Evolutionary conservation across 2,888 invertebrate species (phyloP), one percentile per base, ranked within the genome.

Genomic region (Hoplodrina blanda): DNA sequence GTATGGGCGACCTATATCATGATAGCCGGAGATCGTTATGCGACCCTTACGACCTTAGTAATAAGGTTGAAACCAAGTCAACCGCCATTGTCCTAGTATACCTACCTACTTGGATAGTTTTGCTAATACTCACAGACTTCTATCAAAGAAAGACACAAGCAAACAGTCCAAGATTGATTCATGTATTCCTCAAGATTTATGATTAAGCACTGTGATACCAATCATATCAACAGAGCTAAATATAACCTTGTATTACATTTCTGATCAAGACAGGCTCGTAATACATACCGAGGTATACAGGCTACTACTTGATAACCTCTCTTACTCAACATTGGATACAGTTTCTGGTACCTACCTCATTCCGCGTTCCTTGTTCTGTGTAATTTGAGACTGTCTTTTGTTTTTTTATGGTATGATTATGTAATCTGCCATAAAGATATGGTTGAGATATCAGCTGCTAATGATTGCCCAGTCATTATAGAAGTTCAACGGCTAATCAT

Each of bases 261-360:
- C 44, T 71, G 41, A 33, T 60, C 25, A 17, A 46, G 11, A 41
- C 25, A 41, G 11, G 33, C 56, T 64, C 10, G 50, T 20, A 20
- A 41, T 44, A 60, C 46, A 44, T 53, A 73, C 25, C 20, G 56
- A 71, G 11, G n/a, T 61, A 25, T 33, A 50, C 8, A 55, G 19
- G 5, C 11, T 63, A 46, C 33, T 41, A 11, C 53, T 41, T 56
- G 78, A 78, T 78, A 78, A 78, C 78, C 76, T 80, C 76, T 80
- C 61, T 70, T 44, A 44, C 70, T 6, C 33, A 69, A 70, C 70
- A 71, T 80, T 37, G 67, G 56, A 75, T 66, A 71, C 46, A 25
- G 65, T 61, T 61, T 60, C 75, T 69, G 55, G 54, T 70, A 78
- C 11, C 53, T 54, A 53, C 62, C 60, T 59, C 46, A 63, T 79